These are phyloP conservation scores for Merodon equestris DNA, from an alignment of 2,888 invertebrate genomes.

Conservation along the genomic window DNA sequence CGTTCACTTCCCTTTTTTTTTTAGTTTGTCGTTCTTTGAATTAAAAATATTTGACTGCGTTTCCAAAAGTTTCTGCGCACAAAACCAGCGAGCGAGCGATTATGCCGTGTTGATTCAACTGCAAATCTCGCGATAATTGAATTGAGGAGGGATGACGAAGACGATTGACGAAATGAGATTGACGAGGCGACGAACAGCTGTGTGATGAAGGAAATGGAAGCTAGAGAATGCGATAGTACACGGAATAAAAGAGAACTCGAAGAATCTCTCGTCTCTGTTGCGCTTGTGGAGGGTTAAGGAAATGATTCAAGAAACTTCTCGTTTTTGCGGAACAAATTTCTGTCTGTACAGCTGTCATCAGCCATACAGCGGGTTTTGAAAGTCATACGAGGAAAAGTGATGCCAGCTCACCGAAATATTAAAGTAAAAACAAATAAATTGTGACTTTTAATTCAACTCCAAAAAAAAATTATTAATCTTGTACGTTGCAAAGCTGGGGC, in stretches of 20 bases:
- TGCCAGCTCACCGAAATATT: too few relatives aligned
- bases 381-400: too few relatives aligned
- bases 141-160: constrained; percentile 8
- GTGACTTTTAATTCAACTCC: too few relatives aligned
- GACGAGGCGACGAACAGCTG: constrained; percentile 8
- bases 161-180: neutral
- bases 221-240: too few relatives aligned
- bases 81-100: constrained; percentile 5
- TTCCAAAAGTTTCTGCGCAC: constrained; percentile 39
- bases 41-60: neutral
- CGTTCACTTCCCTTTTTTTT: constrained; percentile 31
- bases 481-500: too few relatives aligned
- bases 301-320: too few relatives aligned
- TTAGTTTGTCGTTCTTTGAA: neutral
- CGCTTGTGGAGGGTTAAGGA: neutral
- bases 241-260: neutral
- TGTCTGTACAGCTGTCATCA: too few relatives aligned
- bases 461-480: too few relatives aligned
- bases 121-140: constrained; percentile 20
- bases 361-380: too few relatives aligned
- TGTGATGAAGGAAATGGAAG: neutral
- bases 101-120: constrained; percentile 18
- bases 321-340: too few relatives aligned
- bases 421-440: too few relatives aligned
- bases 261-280: neutral